Percentiles rank a stretch among this genome's conserved stretches.
Evolutionary conservation across 2,113 vertebrate species (phyloP).

Genomic region (Aptenodytes patagonicus): DNA sequence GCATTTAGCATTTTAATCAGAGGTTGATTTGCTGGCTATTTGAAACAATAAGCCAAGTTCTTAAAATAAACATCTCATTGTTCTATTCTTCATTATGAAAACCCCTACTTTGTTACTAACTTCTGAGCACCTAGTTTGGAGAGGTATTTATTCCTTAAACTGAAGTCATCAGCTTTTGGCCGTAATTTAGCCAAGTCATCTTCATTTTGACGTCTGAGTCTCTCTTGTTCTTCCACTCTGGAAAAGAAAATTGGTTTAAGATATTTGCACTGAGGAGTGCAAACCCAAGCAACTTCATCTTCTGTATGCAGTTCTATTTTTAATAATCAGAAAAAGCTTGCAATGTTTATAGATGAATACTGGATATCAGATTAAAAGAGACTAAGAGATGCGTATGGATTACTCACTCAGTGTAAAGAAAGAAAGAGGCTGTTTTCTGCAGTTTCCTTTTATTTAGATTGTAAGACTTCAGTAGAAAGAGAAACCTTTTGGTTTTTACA

Average conservation of each 20-base stretch:
- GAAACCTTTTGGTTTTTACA: background rate
- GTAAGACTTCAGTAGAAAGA: background rate
- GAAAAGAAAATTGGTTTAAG: conserved; percentile 49
- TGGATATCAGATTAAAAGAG: background rate
- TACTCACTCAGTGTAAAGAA: background rate
- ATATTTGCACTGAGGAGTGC: background rate
- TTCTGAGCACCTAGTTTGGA: conserved; percentile 84
- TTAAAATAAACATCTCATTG: background rate
- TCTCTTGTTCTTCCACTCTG: conserved; percentile 51
- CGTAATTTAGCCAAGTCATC: conserved; percentile 65
- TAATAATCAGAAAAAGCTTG: background rate
- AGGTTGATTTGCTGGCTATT: background rate
- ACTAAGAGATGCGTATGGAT: background rate
- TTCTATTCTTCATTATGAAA: background rate
- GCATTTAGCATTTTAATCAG: background rate
- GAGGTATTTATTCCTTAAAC: conserved; percentile 81
- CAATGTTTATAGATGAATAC: background rate
- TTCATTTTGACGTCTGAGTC: conserved; percentile 38
- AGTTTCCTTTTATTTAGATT: conserved; percentile 63
- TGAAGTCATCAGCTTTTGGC: conserved; percentile 78
- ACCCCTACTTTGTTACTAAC: background rate
- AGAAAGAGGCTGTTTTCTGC: conserved; percentile 35
- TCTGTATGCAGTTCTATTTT: background rate
- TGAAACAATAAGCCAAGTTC: background rate
- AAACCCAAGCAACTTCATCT: background rate